A percentile compares a stretch with the other conserved stretches of the same genome.
phyloP scores from a whole-genome alignment of 2,113 vertebrate species.

The Nettapus auritus region DNA sequence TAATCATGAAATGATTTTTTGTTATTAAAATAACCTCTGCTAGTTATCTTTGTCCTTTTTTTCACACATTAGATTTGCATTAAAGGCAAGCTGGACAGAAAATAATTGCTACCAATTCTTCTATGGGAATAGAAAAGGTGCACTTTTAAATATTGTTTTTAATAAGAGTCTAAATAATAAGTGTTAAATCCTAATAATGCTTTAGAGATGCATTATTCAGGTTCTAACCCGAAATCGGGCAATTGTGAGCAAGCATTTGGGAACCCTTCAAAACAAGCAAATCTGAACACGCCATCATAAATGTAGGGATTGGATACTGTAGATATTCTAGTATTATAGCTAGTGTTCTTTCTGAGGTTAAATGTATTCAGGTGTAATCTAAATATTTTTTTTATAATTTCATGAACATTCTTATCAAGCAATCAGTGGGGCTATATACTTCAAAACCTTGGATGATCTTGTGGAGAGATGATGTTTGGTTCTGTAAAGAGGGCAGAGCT shows the following conservation, averaged over 20 bases:
- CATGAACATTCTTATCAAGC: background rate
- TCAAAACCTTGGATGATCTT: background rate
- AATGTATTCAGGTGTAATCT: background rate
- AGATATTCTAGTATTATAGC: background rate
- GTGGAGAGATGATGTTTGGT: background rate
- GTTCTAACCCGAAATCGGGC: background rate
- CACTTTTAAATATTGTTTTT: background rate
- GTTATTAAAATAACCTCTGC: conserved; percentile 57
- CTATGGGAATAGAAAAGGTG: background rate
- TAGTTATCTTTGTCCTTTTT: conserved; percentile 35
- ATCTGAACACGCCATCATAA: background rate
- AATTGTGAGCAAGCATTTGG: background rate
- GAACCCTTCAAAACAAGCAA: background rate
- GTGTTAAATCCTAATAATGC: background rate
- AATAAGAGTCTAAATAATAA: background rate
- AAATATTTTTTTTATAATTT: background rate
- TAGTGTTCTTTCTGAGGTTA: background rate
- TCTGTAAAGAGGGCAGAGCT: background rate
- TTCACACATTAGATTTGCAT: background rate
- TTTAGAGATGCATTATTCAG: background rate
- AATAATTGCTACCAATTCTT: conserved; percentile 55
- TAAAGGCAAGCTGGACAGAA: conserved; percentile 48
- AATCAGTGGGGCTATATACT: background rate
- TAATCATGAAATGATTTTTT: conserved; percentile 40
- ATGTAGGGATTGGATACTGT: background rate